Evolutionary conservation across 2,797 vertebrate genomes (phyloP), one percentile per base, ranked within the genome.

Genomic region (Xenops minutus): DNA sequence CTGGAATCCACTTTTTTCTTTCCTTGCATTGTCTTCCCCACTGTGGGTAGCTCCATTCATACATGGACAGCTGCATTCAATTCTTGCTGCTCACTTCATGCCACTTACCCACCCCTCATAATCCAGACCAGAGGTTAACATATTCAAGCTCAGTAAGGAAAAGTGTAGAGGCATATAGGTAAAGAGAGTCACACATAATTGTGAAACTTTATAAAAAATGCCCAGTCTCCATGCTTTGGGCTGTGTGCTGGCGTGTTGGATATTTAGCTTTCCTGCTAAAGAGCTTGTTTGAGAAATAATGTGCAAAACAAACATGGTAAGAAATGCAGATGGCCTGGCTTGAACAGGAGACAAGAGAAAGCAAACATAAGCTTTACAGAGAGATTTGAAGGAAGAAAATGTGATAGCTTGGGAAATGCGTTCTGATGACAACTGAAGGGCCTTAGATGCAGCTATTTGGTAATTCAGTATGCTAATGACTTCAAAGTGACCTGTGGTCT

Each of bases 1-100:
- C 91, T 96, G 93, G 91, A 96, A 95, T 97, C 86, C 48, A 92
- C 81, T 85, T 93, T 96, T 79, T 92, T 89, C 56, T 80, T 74
- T 76, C 88, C 78, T 85, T 79, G 62, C 86, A 93, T 96, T 96
- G 95, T 96, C 64, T 77, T 71, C 48, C 72, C 91, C 91, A 16
- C 96, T 54, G 78, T 95, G 92, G 90, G 94, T 95, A 96, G 93
- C 81, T 87, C 93, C 91, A 95, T 96, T 97, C 89, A 95, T 67
- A 89, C 0, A 0, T 87, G 93, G 92, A 95, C 94, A 94, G 94
- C 95, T 96, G 94, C 88, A 96, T 96, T 96, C 84, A 95, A 74
- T 85, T 87, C 88, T 85, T 74, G 77, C 75, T 94, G 94, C 93
- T 95, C 86, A 21, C 93, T 96, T 96, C 95, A 96, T 94, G 96